phyloP scores from a whole-genome alignment of 2,888 invertebrate genomes.

The Hydraecia micacea region DNA sequence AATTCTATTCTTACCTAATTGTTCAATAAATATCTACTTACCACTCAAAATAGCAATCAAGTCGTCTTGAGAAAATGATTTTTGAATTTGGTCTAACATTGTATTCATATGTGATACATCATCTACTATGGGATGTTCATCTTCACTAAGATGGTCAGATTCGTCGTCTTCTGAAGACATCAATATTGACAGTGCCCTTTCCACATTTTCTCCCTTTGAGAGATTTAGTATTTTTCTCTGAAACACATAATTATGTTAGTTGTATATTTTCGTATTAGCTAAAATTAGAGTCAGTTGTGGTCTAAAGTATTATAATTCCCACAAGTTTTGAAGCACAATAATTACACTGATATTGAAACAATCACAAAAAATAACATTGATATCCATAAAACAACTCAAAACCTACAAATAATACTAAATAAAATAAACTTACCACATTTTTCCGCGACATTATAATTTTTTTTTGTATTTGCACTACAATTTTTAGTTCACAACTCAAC shows the following conservation, averaged over 20 bases:
- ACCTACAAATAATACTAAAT: constrained; percentile 1
- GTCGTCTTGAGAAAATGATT: constrained; percentile 24
- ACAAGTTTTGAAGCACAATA: constrained; percentile 24
- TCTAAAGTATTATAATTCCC: constrained; percentile 6
- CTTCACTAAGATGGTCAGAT: constrained; percentile 30
- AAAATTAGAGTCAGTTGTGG: constrained; percentile 8
- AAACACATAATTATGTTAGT: background rate
- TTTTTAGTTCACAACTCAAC: background rate
- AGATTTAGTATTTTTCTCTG: too few species aligned
- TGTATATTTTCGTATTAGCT: constrained; percentile 3
- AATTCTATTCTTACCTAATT: constrained; percentile 30
- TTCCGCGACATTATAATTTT: constrained; percentile 19
- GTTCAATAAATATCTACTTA: constrained; percentile 25
- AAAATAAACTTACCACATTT: constrained; percentile 21
- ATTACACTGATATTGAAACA: constrained; percentile 2
- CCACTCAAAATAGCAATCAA: constrained; percentile 33
- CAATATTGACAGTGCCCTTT: constrained; percentile 30
- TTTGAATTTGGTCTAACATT: constrained; percentile 34
- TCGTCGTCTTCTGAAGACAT: constrained; percentile 22
- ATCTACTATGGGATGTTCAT: constrained; percentile 27
- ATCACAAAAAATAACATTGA: constrained; percentile 8
- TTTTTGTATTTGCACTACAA: background rate
- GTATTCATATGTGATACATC: constrained; percentile 23
- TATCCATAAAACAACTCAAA: constrained; percentile 7
- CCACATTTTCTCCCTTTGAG: constrained; percentile 21